Evolutionary conservation across 2,797 vertebrate species (phyloP).

Genomic region (Rhabdomys pumilio): DNA sequence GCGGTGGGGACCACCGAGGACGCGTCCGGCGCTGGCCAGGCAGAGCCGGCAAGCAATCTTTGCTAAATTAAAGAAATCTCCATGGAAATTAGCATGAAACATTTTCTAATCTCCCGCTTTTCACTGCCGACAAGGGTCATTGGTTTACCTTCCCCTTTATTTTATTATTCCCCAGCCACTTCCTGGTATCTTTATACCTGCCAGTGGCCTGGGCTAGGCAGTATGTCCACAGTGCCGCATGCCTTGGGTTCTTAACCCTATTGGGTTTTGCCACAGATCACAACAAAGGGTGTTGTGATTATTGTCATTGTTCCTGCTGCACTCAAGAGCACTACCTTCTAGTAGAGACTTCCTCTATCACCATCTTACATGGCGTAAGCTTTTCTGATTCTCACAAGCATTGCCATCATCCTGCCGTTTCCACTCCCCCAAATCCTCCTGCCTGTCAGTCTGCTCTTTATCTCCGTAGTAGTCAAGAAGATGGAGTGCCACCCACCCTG

Average conservation of each 20-base stretch:
- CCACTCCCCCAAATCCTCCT: background rate
- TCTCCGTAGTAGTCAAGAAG: accelerated
- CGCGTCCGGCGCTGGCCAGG: conserved; percentile 92
- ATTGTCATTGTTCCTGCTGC: too few relatives aligned
- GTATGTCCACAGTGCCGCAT: conserved; percentile 80
- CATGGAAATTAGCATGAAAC: conserved; percentile 99
- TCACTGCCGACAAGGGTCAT: conserved; percentile 98
- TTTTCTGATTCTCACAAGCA: accelerated
- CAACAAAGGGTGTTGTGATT: background rate
- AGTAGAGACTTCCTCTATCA: background rate
- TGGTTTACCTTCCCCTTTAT: conserved; percentile 96
- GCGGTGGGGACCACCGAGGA: conserved; percentile 91
- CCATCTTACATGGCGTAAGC: background rate
- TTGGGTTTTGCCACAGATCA: conserved; percentile 55
- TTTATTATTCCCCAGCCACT: conserved; percentile 95
- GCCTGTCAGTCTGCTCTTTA: too few relatives aligned
- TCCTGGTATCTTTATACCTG: conserved; percentile 86
- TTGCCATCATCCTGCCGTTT: accelerated
- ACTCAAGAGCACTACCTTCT: accelerated
- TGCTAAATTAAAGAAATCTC: conserved; percentile 99
- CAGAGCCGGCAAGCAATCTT: conserved; percentile 96
- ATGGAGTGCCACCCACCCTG: accelerated
- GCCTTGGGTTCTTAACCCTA: conserved; percentile 87
- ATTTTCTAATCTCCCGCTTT: conserved; percentile 99
- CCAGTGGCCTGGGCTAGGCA: conserved; percentile 84